Evolutionary conservation across 2,113 vertebrate species (phyloP), one percentile per base, ranked within the genome.

Genomic region (Pteronura brasiliensis): DNA sequence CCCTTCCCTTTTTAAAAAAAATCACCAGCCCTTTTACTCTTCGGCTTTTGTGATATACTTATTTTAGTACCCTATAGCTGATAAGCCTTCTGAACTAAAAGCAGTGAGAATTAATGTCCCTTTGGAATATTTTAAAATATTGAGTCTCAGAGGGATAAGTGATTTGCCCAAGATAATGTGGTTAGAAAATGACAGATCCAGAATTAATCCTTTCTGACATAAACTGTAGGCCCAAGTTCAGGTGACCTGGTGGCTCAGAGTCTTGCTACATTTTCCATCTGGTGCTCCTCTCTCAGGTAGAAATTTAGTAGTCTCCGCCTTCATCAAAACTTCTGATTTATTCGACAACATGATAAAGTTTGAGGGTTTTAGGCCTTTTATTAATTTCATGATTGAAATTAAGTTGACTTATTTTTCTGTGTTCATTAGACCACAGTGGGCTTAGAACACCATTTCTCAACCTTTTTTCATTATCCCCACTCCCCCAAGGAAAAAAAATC

Each of bases 111-210:
- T 47, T 74, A 27, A 82, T 93, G 69, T 69, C 36, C 71, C 93
- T 93, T 95, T 95, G 76, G 39, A 83, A 76, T 74, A 72, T 61
- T 83, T 91, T 79, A 80, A 97, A 96, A 84, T 69, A 85, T 18
- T 12, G 3, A 92, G 6, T 31, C 92, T 96, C 27, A 79, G 61
- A 92, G 10, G 15, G 34, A 94, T 84, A 95, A 93, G 47, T 96
- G 82, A 89, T 95, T 96, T 95, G 69, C 39, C 72, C 55, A 84
- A 93, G 88, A 94, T 77, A n/a, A 81, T 59, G 36, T 71, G 44
- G 77, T 91, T 95, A 93, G 80, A 95, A 97, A 95, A 96, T 89
- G 79, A 39, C 61, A 92, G 47, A 80, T 55, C 65, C 95, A 89
- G 90, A 96, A 74, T 72, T 61, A 65, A 27, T 85, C 34, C 63